Conservation (phyloP, 2,888 invertebrate species). For the Cynaeus angustus region DNA sequence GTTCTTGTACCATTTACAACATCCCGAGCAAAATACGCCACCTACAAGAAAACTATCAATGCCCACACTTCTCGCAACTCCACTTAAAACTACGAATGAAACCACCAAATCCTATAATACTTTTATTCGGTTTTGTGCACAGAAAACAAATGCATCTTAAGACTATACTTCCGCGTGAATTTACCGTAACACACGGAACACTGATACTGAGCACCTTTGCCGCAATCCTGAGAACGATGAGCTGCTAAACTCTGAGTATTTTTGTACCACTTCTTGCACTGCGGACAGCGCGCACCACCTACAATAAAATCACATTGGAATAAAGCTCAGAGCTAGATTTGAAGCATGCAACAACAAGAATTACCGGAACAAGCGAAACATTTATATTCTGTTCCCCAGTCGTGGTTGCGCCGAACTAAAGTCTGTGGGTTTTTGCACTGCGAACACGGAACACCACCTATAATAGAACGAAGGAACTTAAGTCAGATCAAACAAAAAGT, state of each 20-base stretch:
- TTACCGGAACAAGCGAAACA: slow-evolving; percentile 7
- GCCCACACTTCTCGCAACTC: not conserved
- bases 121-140: slow-evolving; percentile 20
- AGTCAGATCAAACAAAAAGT: slow-evolving; percentile 14
- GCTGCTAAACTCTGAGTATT: slow-evolving; percentile 60
- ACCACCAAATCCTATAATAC: not conserved
- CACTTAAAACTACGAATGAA: slow-evolving; percentile 3
- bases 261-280: slow-evolving; percentile 63
- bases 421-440: slow-evolving; percentile 8
- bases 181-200: slow-evolving; percentile 27
- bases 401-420: not conserved
- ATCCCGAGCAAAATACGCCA: slow-evolving; percentile 55
- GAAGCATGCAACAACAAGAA: slow-evolving; percentile 9
- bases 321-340: not conserved
- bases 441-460: slow-evolving; percentile 28
- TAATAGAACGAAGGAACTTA: slow-evolving; percentile 7
- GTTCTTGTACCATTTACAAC: slow-evolving; percentile 62
- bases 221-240: slow-evolving; percentile 62
- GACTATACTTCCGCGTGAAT: slow-evolving; percentile 35
- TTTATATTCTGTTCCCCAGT: slow-evolving; percentile 10
- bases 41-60: slow-evolving; percentile 16
- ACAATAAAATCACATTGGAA: slow-evolving; percentile 3
- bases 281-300: slow-evolving; percentile 51
- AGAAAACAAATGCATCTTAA: slow-evolving; percentile 35
- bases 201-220: slow-evolving; percentile 41